These are phyloP conservation scores for Drosophila quinaria DNA, from an alignment of 2,888 invertebrate genomes.

Conservation along the genomic window DNA sequence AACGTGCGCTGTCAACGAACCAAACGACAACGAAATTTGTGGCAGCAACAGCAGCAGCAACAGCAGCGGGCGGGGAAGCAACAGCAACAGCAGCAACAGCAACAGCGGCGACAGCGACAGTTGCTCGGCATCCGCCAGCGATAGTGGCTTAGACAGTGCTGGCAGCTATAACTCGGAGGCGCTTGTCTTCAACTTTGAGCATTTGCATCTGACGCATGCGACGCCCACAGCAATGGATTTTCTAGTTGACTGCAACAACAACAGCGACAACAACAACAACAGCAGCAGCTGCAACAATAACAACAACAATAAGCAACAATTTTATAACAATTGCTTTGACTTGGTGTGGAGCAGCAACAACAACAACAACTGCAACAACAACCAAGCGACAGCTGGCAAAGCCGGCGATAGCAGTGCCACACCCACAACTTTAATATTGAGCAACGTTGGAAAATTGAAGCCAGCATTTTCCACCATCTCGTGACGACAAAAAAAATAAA, in stretches of 20 bases:
- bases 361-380: constrained; percentile 39
- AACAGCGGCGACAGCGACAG: constrained; percentile 42
- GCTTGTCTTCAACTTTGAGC: constrained; percentile 85
- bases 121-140: constrained; percentile 69
- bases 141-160: constrained; percentile 81
- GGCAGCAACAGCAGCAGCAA: constrained; percentile 12
- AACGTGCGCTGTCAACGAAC: constrained; percentile 83
- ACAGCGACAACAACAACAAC: constrained; percentile 50
- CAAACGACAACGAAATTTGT: not conserved
- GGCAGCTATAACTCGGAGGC: constrained; percentile 81
- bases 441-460: constrained; percentile 79
- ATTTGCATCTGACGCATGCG: constrained; percentile 80
- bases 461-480: constrained; percentile 82
- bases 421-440: constrained; percentile 72
- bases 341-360: constrained; percentile 82
- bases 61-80: not conserved
- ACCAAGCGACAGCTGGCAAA: constrained; percentile 64
- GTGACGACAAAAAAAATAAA: constrained; percentile 52
- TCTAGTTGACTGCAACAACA: constrained; percentile 78
- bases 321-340: constrained; percentile 86
- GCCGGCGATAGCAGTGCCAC: constrained; percentile 58
- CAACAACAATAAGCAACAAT: constrained; percentile 65
- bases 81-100: not conserved
- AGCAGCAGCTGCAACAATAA: constrained; percentile 36
- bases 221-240: constrained; percentile 78